Conservation (phyloP, 2,888 invertebrate genomes). For the Marronus borbonicus region DNA sequence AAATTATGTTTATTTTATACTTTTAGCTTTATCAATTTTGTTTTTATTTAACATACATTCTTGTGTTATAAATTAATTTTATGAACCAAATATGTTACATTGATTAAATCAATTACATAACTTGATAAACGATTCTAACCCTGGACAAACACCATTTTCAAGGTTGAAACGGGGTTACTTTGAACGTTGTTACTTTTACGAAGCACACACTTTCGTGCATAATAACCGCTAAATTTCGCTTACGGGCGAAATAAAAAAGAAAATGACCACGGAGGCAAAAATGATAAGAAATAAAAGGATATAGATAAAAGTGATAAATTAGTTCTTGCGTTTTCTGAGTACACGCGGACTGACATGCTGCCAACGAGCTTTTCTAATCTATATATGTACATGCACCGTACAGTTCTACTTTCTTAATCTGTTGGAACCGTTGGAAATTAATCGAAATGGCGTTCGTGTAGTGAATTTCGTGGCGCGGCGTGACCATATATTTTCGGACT, state of each 20-base stretch:
- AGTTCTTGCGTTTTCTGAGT: slow-evolving; percentile 4
- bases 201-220: too few species aligned
- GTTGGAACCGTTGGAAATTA: slow-evolving; percentile 30
- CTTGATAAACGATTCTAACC: too few species aligned
- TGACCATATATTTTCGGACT: slow-evolving; percentile 41
- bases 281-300: slow-evolving; percentile 27
- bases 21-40: too few species aligned
- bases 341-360: slow-evolving; percentile 1
- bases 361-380: slow-evolving; percentile 14
- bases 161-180: not conserved
- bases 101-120: too few species aligned
- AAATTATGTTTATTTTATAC: too few species aligned
- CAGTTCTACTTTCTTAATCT: slow-evolving; percentile 34
- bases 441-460: slow-evolving; percentile 38
- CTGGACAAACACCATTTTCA: not conserved
- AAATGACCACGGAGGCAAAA: not conserved
- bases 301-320: slow-evolving; percentile 34
- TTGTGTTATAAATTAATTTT: too few species aligned
- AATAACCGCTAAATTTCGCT: not conserved
- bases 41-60: too few species aligned
- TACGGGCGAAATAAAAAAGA: not conserved
- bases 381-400: slow-evolving; percentile 24
- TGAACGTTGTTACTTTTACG: too few species aligned
- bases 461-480: slow-evolving; percentile 34
- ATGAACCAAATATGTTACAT: too few species aligned